These are phyloP conservation scores for Anticlea derivata DNA, from an alignment of 2,888 invertebrate species.

Conservation along the genomic window DNA sequence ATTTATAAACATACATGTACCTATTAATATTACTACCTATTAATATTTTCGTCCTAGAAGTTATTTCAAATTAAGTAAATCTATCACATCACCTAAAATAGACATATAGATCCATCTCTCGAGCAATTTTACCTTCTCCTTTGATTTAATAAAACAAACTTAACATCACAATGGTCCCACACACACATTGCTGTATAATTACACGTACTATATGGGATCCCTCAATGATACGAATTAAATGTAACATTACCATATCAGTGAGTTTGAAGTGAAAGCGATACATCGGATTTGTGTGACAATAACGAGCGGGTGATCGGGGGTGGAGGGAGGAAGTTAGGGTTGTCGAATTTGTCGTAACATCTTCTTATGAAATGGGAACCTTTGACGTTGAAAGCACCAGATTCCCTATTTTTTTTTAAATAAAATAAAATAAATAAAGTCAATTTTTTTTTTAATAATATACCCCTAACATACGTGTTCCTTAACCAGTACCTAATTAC, in stretches of 20 bases:
- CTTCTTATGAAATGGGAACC: no score
- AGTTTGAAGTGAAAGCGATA: slow-evolving; percentile 77
- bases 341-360: slow-evolving; percentile 8
- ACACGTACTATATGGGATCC: slow-evolving; percentile 53
- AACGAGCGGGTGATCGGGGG: slow-evolving; percentile 46
- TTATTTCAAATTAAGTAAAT: no score
- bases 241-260: slow-evolving; percentile 78
- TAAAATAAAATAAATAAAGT: no score
- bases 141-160: slow-evolving; percentile 6
- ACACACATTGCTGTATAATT: not conserved
- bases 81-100: no score
- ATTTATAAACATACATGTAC: no score
- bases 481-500: no score
- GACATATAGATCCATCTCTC: not conserved
- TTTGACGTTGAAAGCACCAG: no score
- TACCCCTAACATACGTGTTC: no score
- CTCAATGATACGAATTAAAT: slow-evolving; percentile 73
- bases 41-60: no score
- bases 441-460: no score
- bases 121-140: not conserved
- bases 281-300: slow-evolving; percentile 78
- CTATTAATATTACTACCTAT: no score
- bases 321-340: slow-evolving; percentile 29
- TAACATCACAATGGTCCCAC: slow-evolving; percentile 4
- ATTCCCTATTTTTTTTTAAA: no score